Conservation (phyloP, 1,140 invertebrate species). For the Drosophila ananassae region DNA sequence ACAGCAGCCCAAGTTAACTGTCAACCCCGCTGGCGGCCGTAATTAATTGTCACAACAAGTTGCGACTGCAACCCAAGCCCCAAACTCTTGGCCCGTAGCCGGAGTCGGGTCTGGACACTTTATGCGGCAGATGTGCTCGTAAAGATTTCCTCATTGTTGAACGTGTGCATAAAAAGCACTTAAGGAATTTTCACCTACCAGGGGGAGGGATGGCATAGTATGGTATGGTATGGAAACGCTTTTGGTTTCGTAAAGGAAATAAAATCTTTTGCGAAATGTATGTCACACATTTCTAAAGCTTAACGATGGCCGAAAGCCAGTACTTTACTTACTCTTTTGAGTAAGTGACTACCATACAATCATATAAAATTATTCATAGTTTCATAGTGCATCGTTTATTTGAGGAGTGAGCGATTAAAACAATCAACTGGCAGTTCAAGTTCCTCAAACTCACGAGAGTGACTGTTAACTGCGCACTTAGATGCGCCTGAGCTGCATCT, state of each 20-base stretch:
- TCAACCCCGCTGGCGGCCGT: constrained; percentile 48
- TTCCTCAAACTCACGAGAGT: constrained; percentile 2
- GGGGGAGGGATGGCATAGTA: constrained; percentile 13
- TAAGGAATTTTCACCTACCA: constrained; percentile 57
- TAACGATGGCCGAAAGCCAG: not conserved
- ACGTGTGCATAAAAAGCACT: constrained; percentile 81
- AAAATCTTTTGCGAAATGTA: constrained; percentile 60
- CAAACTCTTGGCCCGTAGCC: constrained; percentile 31
- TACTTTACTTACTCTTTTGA: too few species aligned
- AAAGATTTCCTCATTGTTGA: constrained; percentile 80
- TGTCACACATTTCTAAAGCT: constrained; percentile 42
- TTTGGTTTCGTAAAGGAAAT: constrained; percentile 56
- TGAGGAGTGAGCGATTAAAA: not conserved
- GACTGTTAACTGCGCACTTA: constrained; percentile 58
- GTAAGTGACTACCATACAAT: too few species aligned
- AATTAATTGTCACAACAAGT: constrained; percentile 75
- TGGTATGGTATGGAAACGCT: constrained; percentile 13
- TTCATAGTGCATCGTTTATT: not conserved
- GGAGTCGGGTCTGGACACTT: constrained; percentile 54
- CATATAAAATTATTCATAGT: too few species aligned
- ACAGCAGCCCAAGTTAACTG: constrained; percentile 52
- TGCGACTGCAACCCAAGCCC: constrained; percentile 41
- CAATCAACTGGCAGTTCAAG: constrained; percentile 6
- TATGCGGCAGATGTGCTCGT: constrained; percentile 81
- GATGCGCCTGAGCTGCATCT: constrained; percentile 46